Percentiles rank a stretch among this genome's conserved stretches.
Conservation (phyloP, 2,797 vertebrate species). For the Peromyscus melanophrys region DNA sequence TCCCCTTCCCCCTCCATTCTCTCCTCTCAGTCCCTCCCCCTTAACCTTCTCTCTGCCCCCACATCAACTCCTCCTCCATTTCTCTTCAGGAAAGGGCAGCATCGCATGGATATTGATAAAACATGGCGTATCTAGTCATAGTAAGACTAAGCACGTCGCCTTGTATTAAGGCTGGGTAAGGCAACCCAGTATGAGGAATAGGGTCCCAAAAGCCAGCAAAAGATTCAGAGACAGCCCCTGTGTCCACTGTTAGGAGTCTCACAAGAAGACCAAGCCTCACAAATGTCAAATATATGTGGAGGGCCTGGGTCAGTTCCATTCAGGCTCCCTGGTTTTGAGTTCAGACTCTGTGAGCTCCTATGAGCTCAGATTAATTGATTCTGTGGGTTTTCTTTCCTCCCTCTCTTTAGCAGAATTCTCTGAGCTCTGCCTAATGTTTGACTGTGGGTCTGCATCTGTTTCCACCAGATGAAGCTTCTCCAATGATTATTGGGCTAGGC, state of each 20-base stretch:
- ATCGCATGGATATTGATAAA: background rate
- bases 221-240: background rate
- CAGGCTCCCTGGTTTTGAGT: background rate
- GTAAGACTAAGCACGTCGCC: background rate
- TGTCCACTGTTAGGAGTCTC: background rate
- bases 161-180: background rate
- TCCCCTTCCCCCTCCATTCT: background rate
- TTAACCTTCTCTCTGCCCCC: background rate
- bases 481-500: background rate
- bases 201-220: background rate
- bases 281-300: background rate
- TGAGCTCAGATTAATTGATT: background rate
- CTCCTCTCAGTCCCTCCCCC: background rate
- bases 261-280: background rate
- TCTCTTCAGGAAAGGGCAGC: background rate
- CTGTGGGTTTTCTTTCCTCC: background rate
- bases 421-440: background rate
- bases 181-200: background rate
- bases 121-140: background rate
- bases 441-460: background rate
- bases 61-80: background rate
- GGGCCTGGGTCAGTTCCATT: background rate
- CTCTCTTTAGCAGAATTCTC: background rate
- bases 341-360: background rate
- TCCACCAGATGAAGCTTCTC: background rate